These are phyloP conservation scores for Hypena proboscidalis DNA, from an alignment of 2,888 invertebrate genomes.

Conservation along the genomic window DNA sequence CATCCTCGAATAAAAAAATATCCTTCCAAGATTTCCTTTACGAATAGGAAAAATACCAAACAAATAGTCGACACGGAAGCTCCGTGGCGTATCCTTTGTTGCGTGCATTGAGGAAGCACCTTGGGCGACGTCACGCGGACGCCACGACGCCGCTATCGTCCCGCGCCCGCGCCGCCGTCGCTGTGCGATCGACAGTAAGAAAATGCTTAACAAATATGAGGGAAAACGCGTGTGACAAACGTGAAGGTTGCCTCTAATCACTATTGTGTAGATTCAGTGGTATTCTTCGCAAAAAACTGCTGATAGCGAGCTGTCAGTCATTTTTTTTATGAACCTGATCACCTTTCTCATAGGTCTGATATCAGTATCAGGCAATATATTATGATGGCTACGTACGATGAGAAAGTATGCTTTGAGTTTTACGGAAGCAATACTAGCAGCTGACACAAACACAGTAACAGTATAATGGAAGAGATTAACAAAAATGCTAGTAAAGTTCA, in stretches of 20 bases:
- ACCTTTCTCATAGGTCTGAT: no score
- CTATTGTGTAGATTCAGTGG: not conserved
- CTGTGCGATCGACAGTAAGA: conserved; percentile 23
- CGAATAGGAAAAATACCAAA: conserved; percentile 46
- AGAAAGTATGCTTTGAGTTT: no score
- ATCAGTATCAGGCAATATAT: no score
- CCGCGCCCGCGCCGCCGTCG: conserved; percentile 26
- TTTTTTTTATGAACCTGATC: no score
- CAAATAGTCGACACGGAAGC: conserved; percentile 52
- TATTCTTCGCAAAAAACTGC: no score
- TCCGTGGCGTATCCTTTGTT: conserved; percentile 56
- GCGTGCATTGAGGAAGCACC: conserved; percentile 56
- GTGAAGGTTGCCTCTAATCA: conserved; percentile 1
- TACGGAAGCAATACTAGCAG: no score
- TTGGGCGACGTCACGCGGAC: conserved; percentile 44
- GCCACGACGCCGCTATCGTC: conserved; percentile 23
- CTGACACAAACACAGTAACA: no score
- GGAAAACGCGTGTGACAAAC: conserved; percentile 26
- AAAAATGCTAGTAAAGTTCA: no score
- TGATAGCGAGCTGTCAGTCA: no score
- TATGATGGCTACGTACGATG: no score
- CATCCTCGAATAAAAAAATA: conserved; percentile 16
- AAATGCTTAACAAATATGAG: conserved; percentile 36
- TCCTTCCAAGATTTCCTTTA: conserved; percentile 35
- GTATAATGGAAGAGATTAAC: no score